Evolutionary conservation across 2,113 vertebrate species (phyloP).

Genomic region (Mus spicilegus): DNA sequence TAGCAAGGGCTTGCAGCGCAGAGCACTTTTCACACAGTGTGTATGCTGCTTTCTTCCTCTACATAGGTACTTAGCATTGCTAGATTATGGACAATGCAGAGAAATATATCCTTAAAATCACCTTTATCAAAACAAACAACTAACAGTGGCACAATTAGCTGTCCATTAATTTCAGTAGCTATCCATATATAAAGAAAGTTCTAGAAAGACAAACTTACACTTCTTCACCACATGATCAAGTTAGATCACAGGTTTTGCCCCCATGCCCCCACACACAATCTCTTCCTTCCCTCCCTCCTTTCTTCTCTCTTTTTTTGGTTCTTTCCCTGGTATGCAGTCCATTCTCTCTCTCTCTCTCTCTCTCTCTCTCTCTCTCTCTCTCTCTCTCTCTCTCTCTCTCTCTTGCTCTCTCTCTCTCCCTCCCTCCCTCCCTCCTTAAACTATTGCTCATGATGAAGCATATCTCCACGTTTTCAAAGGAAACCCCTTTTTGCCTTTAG

Average conservation of each 20-base stretch:
- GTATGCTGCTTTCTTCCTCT: conserved; percentile 10
- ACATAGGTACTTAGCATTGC: neutral
- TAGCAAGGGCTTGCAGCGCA: neutral
- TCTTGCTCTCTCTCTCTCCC: neutral
- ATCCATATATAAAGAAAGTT: neutral
- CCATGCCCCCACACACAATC: no score
- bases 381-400: neutral
- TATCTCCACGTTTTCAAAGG: neutral
- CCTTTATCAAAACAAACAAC: neutral
- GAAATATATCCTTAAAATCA: neutral
- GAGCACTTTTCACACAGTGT: neutral
- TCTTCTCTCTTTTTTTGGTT: neutral
- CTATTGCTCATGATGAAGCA: neutral
- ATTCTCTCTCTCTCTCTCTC: neutral
- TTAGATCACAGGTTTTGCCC: neutral
- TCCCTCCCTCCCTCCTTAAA: neutral
- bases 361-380: neutral
- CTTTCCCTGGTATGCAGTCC: neutral
- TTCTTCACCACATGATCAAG: neutral
- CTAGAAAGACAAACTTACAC: neutral
- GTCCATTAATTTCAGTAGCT: neutral
- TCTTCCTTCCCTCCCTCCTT: neutral
- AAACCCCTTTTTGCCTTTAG: neutral
- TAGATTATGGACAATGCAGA: neutral
- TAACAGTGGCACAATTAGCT: neutral